Evolutionary conservation across 2,888 invertebrate genomes (phyloP), one percentile per base, ranked within the genome.

Genomic region (Archips xylosteana): DNA sequence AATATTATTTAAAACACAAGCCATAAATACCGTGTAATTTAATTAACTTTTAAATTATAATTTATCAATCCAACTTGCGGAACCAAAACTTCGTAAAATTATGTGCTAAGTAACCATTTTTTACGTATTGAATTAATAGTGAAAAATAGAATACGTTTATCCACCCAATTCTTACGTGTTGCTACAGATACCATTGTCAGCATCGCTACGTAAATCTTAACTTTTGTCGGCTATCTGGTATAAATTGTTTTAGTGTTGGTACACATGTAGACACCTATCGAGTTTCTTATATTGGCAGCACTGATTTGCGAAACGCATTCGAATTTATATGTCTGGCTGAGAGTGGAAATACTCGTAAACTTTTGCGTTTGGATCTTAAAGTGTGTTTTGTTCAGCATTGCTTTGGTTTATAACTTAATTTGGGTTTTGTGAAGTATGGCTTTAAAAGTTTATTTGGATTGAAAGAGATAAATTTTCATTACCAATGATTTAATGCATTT

Each of bases 131-230:
- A 4, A 6, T 39, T 39, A 39, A 39, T 39, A 6, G 39, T 39
- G 6, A 45, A 45, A 39, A 45, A 45, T 12, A 45, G 3, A 10
- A 10, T n/a, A 45, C 45, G 10, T 45, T 23, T 75, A 78, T 82
- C 84, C 77, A 75, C 68, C 68, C 42, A 72, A 70, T 66, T 57
- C 76, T 75, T 69, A 64, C 75, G 57, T 59, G 64, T 70, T 76
- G 78, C 75, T 80, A 80, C 78, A 77, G 34, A 62, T 76, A 78
- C 72, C 75, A 80, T 78, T 79, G 81, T 85, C 80, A 79, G 82
- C 82, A 83, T 79, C 82, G 81, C 83, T 86, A 79, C 83, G 88
- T 92, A 92, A 91, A 92, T 93, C 88, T 90, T 83, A 89, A 89
- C 89, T 91, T 92, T 89, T 85, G 87, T 83, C 85, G 83, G 85